Evolutionary conservation across 1,140 invertebrate genomes (phyloP), one percentile per base, ranked within the genome.

Genomic region (Agrilus planipennis): DNA sequence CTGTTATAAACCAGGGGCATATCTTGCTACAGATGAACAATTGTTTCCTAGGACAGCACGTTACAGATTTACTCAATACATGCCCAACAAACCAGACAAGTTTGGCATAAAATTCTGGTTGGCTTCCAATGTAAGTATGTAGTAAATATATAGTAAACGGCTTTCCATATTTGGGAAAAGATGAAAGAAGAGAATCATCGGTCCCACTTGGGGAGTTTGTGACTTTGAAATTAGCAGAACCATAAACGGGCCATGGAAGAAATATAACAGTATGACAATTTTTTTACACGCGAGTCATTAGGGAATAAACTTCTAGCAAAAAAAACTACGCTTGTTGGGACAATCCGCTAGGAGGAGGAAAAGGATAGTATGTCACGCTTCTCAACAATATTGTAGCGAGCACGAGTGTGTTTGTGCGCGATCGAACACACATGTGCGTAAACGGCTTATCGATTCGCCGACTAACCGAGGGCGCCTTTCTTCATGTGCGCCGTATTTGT

Each of bases 91-190:
- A 49, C 55, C 57, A 4, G 43, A 64, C 47, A 61, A 64, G 47
- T 63, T 60, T 50, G 55, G 53, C 10, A 54, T 57, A 41, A 58
- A 61, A 45, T 62, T 61, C 52, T 63, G 60, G 55, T 40, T 64
- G 23, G 54, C 55, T 17, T 46, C 45, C 20, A 53, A 60, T 49
- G 45, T 54, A 3, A 30, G n/a, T n/a, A 46, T 10, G 47, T 16
- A 7, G 29, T n/a, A 62, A 62, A 42, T 65, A 62, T 45, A 21
- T 64, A 14, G 23, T 61, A 34, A 60, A n/a, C n/a, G n/a, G n/a
- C n/a, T n/a, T n/a, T n/a, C n/a, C n/a, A n/a, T n/a, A 58, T 47
- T 42, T 62, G 10, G 53, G 57, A 42, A 57, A 57, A 41, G 55
- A 62, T 41, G 44, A 48, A 19, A 23, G 5, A 34, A 49, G 28